phyloP scores from a whole-genome alignment of 2,888 invertebrate species.

The Incurvaria masculella region DNA sequence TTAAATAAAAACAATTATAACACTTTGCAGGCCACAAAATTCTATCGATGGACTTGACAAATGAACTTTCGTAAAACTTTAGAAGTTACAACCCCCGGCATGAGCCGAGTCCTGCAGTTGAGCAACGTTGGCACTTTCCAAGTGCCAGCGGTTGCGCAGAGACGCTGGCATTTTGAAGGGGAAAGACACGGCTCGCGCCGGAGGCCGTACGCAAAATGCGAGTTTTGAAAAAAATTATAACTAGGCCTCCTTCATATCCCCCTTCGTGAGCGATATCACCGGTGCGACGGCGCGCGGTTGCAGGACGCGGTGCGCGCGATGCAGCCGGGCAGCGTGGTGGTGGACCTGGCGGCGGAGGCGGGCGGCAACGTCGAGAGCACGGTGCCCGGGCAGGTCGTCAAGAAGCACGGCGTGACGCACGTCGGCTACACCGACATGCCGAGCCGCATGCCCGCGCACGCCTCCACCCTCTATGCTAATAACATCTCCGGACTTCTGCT shows the following conservation, averaged over 20 bases:
- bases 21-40: too few species aligned
- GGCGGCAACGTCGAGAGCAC: constrained; percentile 87
- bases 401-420: constrained; percentile 78
- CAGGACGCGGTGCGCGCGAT: constrained; percentile 74
- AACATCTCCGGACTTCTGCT: constrained; percentile 85
- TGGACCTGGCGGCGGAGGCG: constrained; percentile 85
- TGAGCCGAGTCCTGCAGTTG: too few species aligned
- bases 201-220: too few species aligned
- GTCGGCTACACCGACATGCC: constrained; percentile 84
- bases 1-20: too few species aligned
- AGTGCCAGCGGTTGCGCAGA: too few species aligned
- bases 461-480: constrained; percentile 85
- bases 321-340: constrained; percentile 87
- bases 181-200: too few species aligned
- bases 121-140: too few species aligned
- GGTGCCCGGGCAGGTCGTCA: constrained; percentile 69
- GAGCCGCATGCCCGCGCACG: constrained; percentile 80
- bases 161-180: too few species aligned
- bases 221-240: too few species aligned
- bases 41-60: too few species aligned
- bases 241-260: background rate
- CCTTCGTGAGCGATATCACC: background rate
- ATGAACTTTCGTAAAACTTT: too few species aligned
- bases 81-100: too few species aligned
- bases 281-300: constrained; percentile 17